Evolutionary conservation across 2,797 vertebrate species (phyloP), one percentile per base, ranked within the genome.

Genomic region (Botia almorhae): DNA sequence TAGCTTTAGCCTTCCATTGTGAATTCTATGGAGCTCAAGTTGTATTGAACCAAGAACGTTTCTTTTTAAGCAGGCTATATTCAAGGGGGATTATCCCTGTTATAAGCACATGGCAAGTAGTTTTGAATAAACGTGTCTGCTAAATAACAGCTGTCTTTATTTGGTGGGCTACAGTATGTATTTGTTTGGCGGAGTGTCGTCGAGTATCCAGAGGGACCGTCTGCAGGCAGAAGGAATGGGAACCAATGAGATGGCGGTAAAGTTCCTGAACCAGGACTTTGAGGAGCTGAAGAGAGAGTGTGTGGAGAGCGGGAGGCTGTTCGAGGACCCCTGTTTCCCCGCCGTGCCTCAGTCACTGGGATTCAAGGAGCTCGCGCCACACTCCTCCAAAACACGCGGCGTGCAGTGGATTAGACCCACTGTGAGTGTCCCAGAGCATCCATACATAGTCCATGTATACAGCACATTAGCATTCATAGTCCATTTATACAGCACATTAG

Each of bases 301-400:
- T 61, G 84, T 96, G 83, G 92, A 92, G 88, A 93, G 77, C 0
- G 91, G 93, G 0, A 14, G 67, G 4, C 89, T 97, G 53, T 98
- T 97, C 3, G 89, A 95, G 72, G 96, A 98, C 74, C 93, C 95
- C 0, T 78, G 92, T 0, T 98, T 97, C 85, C 95, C 95, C 0
- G 93, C 96, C 0, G 89, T 91, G 51, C 89, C 94, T 0, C 11
- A 89, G 1, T 93, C 94, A 0, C 91, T 98, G 3, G 96, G 96
- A 74, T 97, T 96, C 89, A 96, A 96, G 84, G 95, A 97, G 5
- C 93, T 97, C 0, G 96, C 92, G 0, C 95, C 95, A 0, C 67
- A 89, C 69, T 94, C 94, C 6, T 89, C 91, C 86, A 93, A 94
- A 29, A 94, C 94, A 0, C 89, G 89, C 0, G 94, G 95, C 0